Evolutionary conservation across 2,888 invertebrate species (phyloP).

Genomic region (Acleris sparsana): DNA sequence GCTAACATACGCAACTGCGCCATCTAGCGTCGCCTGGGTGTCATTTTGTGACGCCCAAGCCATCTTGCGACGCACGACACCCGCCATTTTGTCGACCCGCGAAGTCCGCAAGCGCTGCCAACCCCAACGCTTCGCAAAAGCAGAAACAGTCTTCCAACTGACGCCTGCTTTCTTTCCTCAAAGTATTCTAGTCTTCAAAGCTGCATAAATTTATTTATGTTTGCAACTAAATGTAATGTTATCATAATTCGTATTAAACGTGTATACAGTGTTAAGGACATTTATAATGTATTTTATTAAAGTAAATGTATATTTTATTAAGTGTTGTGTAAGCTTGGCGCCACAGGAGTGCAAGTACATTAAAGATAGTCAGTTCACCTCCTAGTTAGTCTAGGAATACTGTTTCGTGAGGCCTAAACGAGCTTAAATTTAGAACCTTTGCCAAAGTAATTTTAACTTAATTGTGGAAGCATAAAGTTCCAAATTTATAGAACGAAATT

Average conservation of each 20-base stretch:
- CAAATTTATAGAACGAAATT: conserved; percentile 2
- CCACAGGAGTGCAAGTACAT: conserved; percentile 72
- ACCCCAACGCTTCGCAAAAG: conserved; percentile 58
- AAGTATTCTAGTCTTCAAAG: conserved; percentile 81
- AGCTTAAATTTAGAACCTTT: conserved; percentile 43
- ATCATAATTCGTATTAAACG: conserved; percentile 66
- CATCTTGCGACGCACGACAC: conserved; percentile 45
- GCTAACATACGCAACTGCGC: conserved; percentile 67
- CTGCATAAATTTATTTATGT: conserved; percentile 74
- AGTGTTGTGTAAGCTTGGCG: conserved; percentile 70
- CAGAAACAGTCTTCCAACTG: conserved; percentile 68
- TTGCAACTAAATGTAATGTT: conserved; percentile 78
- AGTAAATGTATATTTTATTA: conserved; percentile 65
- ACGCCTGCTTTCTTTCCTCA: conserved; percentile 82
- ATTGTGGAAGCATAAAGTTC: conserved; percentile 1
- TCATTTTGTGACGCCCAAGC: conserved; percentile 51
- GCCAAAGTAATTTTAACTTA: conserved; percentile 37
- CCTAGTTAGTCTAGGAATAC: conserved; percentile 53
- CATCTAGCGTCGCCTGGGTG: conserved; percentile 50
- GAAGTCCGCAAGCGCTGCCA: conserved; percentile 53
- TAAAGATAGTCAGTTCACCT: conserved; percentile 65
- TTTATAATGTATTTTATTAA: conserved; percentile 67
- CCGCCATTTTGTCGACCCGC: conserved; percentile 37
- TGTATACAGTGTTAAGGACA: conserved; percentile 66
- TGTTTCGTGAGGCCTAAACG: neutral